Evolutionary conservation across 2,888 invertebrate genomes (phyloP).

Genomic region (Cephus sareptanus): DNA sequence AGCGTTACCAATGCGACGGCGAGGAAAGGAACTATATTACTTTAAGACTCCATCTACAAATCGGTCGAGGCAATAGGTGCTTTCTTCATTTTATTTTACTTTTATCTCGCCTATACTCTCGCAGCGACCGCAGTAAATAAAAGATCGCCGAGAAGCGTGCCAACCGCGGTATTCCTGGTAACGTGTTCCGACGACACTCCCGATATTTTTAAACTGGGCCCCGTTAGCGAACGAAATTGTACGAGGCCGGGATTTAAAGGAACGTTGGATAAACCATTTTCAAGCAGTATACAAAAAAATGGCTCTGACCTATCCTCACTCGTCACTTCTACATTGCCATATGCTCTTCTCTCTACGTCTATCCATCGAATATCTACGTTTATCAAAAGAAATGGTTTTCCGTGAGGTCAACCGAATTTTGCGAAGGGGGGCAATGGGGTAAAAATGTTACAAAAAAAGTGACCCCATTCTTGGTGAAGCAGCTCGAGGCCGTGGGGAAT

Average conservation of each 20-base stretch:
- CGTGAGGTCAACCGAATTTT: background rate
- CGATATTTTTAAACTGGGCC: background rate
- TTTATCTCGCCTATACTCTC: background rate
- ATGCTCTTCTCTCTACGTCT: background rate
- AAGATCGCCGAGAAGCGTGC: background rate
- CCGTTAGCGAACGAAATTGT: background rate
- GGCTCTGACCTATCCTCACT: background rate
- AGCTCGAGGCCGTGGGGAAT: background rate
- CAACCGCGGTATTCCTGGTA: background rate
- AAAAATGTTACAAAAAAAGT: background rate
- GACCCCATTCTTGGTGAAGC: background rate
- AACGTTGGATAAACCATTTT: background rate
- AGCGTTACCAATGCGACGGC: background rate
- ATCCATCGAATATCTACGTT: background rate
- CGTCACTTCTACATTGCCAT: background rate
- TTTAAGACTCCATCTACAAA: background rate
- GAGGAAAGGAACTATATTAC: background rate
- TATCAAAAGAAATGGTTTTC: background rate
- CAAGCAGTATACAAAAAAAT: background rate
- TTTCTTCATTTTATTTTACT: background rate
- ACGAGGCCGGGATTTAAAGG: background rate
- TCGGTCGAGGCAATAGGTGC: background rate
- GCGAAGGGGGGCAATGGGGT: background rate
- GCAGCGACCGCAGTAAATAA: background rate
- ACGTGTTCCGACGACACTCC: background rate